phyloP scores from a whole-genome alignment of 2,113 vertebrate species.

The Ondatra zibethicus region DNA sequence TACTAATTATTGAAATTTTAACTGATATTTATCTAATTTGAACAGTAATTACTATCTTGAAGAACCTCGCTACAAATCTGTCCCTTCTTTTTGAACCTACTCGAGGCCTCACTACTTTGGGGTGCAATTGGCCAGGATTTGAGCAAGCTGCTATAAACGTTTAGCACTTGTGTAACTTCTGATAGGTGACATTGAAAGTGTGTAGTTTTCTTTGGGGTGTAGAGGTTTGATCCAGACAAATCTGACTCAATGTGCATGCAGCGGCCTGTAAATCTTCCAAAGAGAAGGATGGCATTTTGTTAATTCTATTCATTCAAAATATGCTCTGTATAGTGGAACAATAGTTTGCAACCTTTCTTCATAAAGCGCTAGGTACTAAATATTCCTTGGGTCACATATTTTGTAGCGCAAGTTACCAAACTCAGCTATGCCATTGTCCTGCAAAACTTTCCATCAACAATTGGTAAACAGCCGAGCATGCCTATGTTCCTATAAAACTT shows the following conservation, averaged over 20 bases:
- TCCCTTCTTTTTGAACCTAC: not conserved
- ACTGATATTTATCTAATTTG: not conserved
- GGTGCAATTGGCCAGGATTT: not conserved
- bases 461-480: not conserved
- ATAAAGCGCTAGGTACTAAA: not conserved
- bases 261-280: not conserved
- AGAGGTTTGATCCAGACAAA: not conserved
- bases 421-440: not conserved
- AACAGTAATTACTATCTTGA: not conserved
- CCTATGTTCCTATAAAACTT: not conserved
- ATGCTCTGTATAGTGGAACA: not conserved
- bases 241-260: not conserved
- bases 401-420: not conserved
- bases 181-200: not conserved
- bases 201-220: not conserved
- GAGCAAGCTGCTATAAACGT: not conserved
- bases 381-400: not conserved
- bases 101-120: not conserved
- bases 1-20: not conserved
- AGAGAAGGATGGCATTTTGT: not conserved
- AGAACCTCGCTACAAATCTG: not conserved
- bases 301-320: slow-evolving; percentile 30
- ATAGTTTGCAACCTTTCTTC: not conserved
- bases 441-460: not conserved
- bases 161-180: not conserved